These are phyloP conservation scores for Myotis findleyi DNA, from an alignment of 2,797 vertebrate genomes.

Conservation along the genomic window DNA sequence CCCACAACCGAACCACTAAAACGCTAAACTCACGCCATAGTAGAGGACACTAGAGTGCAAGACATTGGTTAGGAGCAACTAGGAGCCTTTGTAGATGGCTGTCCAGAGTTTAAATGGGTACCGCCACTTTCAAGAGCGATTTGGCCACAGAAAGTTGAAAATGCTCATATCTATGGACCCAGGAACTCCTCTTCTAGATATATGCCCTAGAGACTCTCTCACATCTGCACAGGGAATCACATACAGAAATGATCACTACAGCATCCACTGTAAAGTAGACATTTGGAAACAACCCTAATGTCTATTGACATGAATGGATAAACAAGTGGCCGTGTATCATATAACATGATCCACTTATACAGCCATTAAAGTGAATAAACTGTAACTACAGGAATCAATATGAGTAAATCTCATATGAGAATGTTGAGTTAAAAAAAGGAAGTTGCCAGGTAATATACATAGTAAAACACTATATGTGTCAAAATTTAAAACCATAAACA, in stretches of 20 bases:
- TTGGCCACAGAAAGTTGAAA: neutral
- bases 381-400: neutral
- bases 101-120: neutral
- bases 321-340: neutral
- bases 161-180: neutral
- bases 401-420: neutral
- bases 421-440: neutral
- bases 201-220: neutral
- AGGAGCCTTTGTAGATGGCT: neutral
- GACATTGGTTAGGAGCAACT: neutral
- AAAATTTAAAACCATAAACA: conserved; percentile 31
- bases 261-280: neutral
- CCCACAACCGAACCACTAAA: neutral
- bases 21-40: neutral
- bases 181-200: neutral
- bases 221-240: neutral
- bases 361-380: neutral
- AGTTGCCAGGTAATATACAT: neutral
- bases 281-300: neutral
- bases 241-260: neutral
- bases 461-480: neutral
- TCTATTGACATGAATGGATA: neutral
- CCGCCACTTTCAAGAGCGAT: neutral
- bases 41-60: neutral
- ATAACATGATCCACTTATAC: neutral